phyloP scores from a whole-genome alignment of 2,888 invertebrate genomes.

The Megamerina dolium region DNA sequence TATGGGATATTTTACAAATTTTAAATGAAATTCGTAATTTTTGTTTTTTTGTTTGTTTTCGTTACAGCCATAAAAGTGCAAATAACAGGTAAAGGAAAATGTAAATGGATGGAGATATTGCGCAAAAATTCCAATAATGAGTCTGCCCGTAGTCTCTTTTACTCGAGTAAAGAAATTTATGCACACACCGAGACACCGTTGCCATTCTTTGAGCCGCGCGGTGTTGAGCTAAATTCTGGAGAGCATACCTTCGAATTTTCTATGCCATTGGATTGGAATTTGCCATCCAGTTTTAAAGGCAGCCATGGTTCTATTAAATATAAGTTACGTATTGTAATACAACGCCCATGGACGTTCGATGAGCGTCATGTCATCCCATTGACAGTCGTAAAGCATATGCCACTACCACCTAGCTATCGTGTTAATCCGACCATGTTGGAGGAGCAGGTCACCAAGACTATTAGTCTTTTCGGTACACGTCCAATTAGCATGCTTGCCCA shows the following conservation, averaged over 20 bases:
- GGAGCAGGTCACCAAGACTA: constrained; percentile 42
- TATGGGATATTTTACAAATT: too few relatives aligned
- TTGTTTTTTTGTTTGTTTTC: too few relatives aligned
- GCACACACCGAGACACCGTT: constrained; percentile 40
- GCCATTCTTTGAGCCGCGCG: constrained; percentile 42
- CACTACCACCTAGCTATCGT: constrained; percentile 30
- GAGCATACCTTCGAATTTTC: constrained; percentile 41
- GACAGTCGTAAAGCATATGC: constrained; percentile 40
- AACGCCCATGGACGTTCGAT: constrained; percentile 48
- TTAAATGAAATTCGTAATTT: too few relatives aligned
- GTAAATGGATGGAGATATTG: constrained; percentile 47
- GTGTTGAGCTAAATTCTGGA: constrained; percentile 41
- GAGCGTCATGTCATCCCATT: constrained; percentile 44
- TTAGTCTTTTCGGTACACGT: constrained; percentile 43
- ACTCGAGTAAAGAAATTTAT: constrained; percentile 45
- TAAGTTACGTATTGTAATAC: constrained; percentile 44
- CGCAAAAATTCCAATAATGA: constrained; percentile 42
- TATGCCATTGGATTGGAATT: constrained; percentile 35
- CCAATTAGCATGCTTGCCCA: constrained; percentile 44
- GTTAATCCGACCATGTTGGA: constrained; percentile 33
- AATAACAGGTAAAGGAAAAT: constrained; percentile 47
- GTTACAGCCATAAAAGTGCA: constrained; percentile 45
- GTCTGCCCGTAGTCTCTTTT: constrained; percentile 41
- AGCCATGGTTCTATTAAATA: constrained; percentile 47
- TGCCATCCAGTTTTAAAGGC: constrained; percentile 46